A percentile compares a stretch with the other conserved stretches of the same genome.
These are phyloP conservation scores for Bombus affinis DNA, from an alignment of 1,140 invertebrate genomes.

Conservation along the genomic window DNA sequence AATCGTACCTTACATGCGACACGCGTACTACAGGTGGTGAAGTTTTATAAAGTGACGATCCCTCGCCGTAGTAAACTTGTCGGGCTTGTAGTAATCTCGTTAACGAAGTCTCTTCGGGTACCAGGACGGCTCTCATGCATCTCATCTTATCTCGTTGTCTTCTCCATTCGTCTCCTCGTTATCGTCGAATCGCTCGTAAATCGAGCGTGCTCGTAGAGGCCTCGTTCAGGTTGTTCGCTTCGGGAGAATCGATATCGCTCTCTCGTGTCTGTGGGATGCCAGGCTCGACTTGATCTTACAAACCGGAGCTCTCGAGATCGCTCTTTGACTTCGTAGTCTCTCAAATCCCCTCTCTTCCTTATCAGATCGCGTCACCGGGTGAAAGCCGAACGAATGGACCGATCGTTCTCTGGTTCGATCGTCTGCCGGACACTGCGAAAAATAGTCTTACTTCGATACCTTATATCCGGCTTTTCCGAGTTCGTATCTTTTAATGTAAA, in stretches of 20 bases:
- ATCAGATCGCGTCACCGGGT: slow-evolving; percentile 54
- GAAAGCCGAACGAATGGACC: slow-evolving; percentile 45
- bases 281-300: slow-evolving; percentile 53
- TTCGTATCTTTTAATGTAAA: not conserved
- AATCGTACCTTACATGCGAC: too few relatives aligned
- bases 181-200: slow-evolving; percentile 70
- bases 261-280: slow-evolving; percentile 52
- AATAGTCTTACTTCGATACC: slow-evolving; percentile 20
- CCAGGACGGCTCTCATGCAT: slow-evolving; percentile 50
- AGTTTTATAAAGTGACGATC: slow-evolving; percentile 22
- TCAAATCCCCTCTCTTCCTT: slow-evolving; percentile 49
- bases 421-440: slow-evolving; percentile 35
- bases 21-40: slow-evolving; percentile 20
- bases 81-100: slow-evolving; percentile 55
- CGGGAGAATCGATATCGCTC: slow-evolving; percentile 63
- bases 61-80: slow-evolving; percentile 9
- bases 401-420: slow-evolving; percentile 48
- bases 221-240: slow-evolving; percentile 56
- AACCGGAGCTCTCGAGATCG: slow-evolving; percentile 54
- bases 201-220: slow-evolving; percentile 60
- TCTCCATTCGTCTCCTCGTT: slow-evolving; percentile 65
- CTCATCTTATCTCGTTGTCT: slow-evolving; percentile 70
- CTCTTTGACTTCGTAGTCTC: slow-evolving; percentile 59
- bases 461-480: not conserved
- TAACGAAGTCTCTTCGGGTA: slow-evolving; percentile 50